These are phyloP conservation scores for Agrotis clavis DNA, from an alignment of 2,888 invertebrate species.

Conservation along the genomic window DNA sequence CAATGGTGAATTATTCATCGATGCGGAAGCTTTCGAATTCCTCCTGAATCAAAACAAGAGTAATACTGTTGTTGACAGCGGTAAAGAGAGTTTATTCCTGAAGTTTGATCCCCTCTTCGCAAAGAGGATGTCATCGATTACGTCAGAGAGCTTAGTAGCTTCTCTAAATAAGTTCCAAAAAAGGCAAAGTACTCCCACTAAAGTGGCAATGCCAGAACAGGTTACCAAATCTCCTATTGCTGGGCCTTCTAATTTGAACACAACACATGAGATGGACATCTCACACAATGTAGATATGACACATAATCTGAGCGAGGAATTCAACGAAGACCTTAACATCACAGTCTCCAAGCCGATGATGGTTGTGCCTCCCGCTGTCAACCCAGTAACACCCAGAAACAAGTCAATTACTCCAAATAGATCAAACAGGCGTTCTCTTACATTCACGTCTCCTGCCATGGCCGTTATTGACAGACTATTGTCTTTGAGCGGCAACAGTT, in stretches of 20 bases:
- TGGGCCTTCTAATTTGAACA: slow-evolving; percentile 74
- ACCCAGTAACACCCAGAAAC: slow-evolving; percentile 79
- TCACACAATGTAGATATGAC: slow-evolving; percentile 55
- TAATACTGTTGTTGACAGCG: slow-evolving; percentile 82
- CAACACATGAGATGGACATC: slow-evolving; percentile 65
- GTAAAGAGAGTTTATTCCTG: slow-evolving; percentile 87
- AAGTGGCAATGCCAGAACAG: slow-evolving; percentile 63
- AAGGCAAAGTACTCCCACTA: slow-evolving; percentile 82
- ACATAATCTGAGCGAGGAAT: slow-evolving; percentile 67
- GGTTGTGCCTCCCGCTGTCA: slow-evolving; percentile 86
- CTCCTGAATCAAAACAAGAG: slow-evolving; percentile 84
- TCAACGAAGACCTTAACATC: slow-evolving; percentile 76
- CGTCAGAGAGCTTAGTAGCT: slow-evolving; percentile 79
- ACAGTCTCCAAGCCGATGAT: slow-evolving; percentile 85
- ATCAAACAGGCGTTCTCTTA: slow-evolving; percentile 83
- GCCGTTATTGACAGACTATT: slow-evolving; percentile 89
- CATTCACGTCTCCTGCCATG: slow-evolving; percentile 88
- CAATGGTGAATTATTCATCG: slow-evolving; percentile 85
- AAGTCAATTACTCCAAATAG: slow-evolving; percentile 80
- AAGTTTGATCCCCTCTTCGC: slow-evolving; percentile 88
- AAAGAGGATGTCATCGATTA: slow-evolving; percentile 76
- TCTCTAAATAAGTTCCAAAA: slow-evolving; percentile 78
- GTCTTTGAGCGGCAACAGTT: slow-evolving; percentile 84
- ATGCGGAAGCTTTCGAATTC: slow-evolving; percentile 87
- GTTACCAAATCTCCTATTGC: slow-evolving; percentile 66